Conservation (phyloP, 2,797 vertebrate species). For the Myotis planiceps region DNA sequence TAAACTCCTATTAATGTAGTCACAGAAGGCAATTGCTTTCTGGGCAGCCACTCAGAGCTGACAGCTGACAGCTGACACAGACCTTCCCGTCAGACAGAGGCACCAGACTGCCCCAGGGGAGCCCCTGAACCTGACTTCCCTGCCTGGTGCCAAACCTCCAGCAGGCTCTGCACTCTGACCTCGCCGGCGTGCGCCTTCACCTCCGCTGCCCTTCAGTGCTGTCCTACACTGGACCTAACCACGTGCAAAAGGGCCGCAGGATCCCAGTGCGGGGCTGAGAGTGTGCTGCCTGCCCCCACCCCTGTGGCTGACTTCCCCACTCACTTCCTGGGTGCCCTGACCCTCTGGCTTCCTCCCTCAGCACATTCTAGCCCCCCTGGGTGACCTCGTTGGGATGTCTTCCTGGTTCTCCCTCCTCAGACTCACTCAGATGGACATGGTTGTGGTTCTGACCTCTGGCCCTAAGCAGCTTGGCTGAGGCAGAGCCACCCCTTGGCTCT, state of each 20-base stretch:
- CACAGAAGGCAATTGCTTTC: slow-evolving; percentile 71
- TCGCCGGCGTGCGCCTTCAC: background rate
- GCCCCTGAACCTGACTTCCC: background rate
- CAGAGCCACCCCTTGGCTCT: background rate
- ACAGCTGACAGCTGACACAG: background rate
- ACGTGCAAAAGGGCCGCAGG: fast-evolving
- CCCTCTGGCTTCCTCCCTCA: background rate
- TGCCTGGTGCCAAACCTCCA: too few relatives aligned
- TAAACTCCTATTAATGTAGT: slow-evolving; percentile 77
- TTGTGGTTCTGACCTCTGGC: background rate
- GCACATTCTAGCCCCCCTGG: fast-evolving
- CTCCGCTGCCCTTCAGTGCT: background rate
- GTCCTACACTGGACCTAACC: too few relatives aligned
- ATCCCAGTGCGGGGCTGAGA: background rate
- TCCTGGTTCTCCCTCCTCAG: background rate
- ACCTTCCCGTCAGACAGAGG: background rate
- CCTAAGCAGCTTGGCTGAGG: background rate
- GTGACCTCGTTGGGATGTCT: background rate
- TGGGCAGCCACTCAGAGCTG: slow-evolving; percentile 57
- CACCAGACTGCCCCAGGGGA: background rate
- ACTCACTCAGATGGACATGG: background rate
- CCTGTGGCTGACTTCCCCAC: background rate
- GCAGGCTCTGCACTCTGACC: background rate
- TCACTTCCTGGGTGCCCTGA: background rate
- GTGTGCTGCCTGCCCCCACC: fast-evolving